These are phyloP conservation scores for Timema cristinae DNA, from an alignment of 2,888 invertebrate genomes.

Conservation along the genomic window DNA sequence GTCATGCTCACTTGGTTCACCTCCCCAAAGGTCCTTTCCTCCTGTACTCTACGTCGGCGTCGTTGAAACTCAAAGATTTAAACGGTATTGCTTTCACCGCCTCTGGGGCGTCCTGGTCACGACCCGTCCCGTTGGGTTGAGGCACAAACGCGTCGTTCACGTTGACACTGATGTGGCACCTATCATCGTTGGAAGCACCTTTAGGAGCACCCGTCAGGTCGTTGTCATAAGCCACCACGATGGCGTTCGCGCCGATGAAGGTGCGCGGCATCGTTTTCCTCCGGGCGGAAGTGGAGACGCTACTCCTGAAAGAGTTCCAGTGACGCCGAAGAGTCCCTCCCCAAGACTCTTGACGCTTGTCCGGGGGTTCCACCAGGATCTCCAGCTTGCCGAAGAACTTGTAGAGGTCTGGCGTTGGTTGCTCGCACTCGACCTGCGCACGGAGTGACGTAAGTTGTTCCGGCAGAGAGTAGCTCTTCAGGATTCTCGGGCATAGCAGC, in stretches of 20 bases:
- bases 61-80: not conserved
- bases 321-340: conserved; percentile 5
- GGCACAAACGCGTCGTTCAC: not conserved
- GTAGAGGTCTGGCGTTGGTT: conserved; percentile 70
- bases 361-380: conserved; percentile 33
- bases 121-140: not conserved
- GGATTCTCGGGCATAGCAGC: conserved; percentile 40
- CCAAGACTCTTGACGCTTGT: not conserved
- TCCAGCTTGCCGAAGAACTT: conserved; percentile 66
- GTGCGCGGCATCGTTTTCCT: too few relatives aligned
- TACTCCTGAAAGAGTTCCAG: conserved; percentile 3
- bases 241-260: not conserved
- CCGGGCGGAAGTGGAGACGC: not conserved
- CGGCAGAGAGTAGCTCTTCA: conserved; percentile 37
- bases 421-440: conserved; percentile 68
- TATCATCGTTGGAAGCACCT: not conserved
- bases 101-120: not conserved
- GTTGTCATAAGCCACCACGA: not conserved
- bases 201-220: not conserved
- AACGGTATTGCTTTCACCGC: not conserved
- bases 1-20: not conserved
- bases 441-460: conserved; percentile 40
- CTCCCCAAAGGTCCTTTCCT: not conserved
- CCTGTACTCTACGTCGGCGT: not conserved
- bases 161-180: not conserved